Evolutionary conservation across 2,888 invertebrate genomes (phyloP).

Genomic region (Cacoxenus indagator): DNA sequence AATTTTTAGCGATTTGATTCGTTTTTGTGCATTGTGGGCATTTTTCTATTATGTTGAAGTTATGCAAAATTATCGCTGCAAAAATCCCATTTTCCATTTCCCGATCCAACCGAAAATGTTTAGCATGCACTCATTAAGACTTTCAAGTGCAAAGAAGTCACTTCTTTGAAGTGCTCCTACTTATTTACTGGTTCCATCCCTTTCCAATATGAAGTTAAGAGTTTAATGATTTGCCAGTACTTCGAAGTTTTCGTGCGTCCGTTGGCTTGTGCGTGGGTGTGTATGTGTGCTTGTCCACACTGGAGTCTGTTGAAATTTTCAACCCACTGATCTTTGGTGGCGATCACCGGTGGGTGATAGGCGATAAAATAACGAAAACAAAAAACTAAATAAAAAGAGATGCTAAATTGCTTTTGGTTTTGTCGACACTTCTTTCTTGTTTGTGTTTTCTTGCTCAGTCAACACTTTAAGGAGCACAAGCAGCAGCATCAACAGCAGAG

Average conservation of each 20-base stretch:
- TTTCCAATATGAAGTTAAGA: too few relatives aligned
- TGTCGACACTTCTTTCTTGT: background rate
- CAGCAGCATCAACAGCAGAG: background rate
- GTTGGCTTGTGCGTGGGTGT: background rate
- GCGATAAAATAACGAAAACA: background rate
- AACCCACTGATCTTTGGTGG: background rate
- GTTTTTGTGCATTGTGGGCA: background rate
- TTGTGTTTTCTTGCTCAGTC: background rate
- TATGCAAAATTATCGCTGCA: too few relatives aligned
- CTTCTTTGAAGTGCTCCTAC: too few relatives aligned
- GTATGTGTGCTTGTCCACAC: background rate
- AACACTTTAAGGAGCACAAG: background rate
- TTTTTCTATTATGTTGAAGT: background rate
- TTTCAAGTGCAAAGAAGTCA: too few relatives aligned
- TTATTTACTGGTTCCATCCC: too few relatives aligned
- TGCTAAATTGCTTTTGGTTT: background rate
- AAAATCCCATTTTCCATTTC: too few relatives aligned
- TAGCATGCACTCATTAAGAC: too few relatives aligned
- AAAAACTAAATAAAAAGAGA: background rate
- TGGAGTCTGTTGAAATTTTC: background rate
- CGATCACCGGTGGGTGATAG: background rate
- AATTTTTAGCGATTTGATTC: constrained; percentile 22
- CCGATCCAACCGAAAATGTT: too few relatives aligned
- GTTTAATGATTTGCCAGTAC: too few relatives aligned
- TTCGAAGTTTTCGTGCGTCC: too few relatives aligned